Evolutionary conservation across 2,797 vertebrate genomes (phyloP), one percentile per base, ranked within the genome.

Genomic region (Phrynocephalus forsythii): DNA sequence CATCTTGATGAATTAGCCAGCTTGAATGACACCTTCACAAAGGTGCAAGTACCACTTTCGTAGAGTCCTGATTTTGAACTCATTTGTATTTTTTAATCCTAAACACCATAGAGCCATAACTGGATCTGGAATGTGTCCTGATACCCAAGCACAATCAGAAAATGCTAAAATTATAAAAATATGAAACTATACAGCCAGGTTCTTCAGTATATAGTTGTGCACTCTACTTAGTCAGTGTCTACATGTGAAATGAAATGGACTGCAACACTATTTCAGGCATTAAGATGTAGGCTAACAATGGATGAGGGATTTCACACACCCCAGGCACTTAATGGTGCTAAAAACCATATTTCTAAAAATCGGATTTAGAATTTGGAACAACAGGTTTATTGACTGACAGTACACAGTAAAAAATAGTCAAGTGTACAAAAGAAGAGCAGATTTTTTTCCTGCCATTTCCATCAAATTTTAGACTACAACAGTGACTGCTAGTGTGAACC

Each of bases 61-160:
- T 84, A 89, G 24, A 95, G 93, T 1, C 88, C 81, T 75, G 30
- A 52, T 75, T 91, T 82, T 87, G 77, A 83, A 83, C 5, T 75
- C 73, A n/a, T 9, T 80, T 15, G 6, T 60, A 78, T 4, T 75
- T 66, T 81, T 86, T 77, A 44, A 89, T 90, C 66, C 63, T 86
- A 79, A 75, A 90, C n/a, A 90, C 89, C 56, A 81, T 0, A 1
- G 89, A 83, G 24, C 3, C 75, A 20, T 86, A 20, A 81, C 56
- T 87, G 90, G 81, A 88, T 33, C 52, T 8, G 90, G 86, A 92
- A 82, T 44, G 92, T 91, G 20, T 52, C 44, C 71, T 91, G 15
- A 60, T 16, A 60, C 56, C 56, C 56, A 60, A 60, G 15, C 56
- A 60, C 3, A 60, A 60, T 60, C n/a, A 72, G n/a, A 72, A 72